Percentiles rank a stretch among this genome's conserved stretches.
phyloP scores from a whole-genome alignment of 2,113 vertebrate species.

The Embiotoca jacksoni region DNA sequence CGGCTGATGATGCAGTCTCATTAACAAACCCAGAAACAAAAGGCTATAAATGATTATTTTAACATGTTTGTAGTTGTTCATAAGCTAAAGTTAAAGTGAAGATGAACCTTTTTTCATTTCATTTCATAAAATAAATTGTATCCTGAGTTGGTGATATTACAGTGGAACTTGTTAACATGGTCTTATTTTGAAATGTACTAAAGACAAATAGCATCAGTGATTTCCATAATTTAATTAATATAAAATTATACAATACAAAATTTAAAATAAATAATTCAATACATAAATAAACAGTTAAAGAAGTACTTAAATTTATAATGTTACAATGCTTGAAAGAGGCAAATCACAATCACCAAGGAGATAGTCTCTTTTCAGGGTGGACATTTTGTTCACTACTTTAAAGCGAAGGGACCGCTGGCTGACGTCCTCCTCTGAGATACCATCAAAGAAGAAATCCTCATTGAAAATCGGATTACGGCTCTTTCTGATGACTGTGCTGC shows the following conservation, averaged over 20 bases:
- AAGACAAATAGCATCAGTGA: constrained; percentile 45
- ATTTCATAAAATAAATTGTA: no score
- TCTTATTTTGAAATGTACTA: constrained; percentile 31
- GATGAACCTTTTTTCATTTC: no score
- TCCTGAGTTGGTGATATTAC: no score
- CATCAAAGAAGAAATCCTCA: constrained; percentile 93
- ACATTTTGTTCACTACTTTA: constrained; percentile 89
- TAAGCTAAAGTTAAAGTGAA: neutral
- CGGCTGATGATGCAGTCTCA: constrained; percentile 35
- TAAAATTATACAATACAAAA: constrained; percentile 76
- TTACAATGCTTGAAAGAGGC: constrained; percentile 80
- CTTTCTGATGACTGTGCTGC: constrained; percentile 89
- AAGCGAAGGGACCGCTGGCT: constrained; percentile 83
- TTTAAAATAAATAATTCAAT: constrained; percentile 68
- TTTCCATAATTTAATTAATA: constrained; percentile 76
- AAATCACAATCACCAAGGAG: constrained; percentile 82
- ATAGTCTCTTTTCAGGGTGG: constrained; percentile 87
- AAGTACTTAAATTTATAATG: constrained; percentile 52
- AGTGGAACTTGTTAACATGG: no score
- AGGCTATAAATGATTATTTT: constrained; percentile 6
- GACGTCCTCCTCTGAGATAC: constrained; percentile 86
- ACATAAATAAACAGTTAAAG: constrained; percentile 56
- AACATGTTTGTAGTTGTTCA: constrained; percentile 25
- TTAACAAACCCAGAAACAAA: constrained; percentile 23
- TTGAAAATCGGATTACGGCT: constrained; percentile 93